Evolutionary conservation across 2,113 vertebrate genomes (phyloP).

Genomic region (Sebastes fasciatus): DNA sequence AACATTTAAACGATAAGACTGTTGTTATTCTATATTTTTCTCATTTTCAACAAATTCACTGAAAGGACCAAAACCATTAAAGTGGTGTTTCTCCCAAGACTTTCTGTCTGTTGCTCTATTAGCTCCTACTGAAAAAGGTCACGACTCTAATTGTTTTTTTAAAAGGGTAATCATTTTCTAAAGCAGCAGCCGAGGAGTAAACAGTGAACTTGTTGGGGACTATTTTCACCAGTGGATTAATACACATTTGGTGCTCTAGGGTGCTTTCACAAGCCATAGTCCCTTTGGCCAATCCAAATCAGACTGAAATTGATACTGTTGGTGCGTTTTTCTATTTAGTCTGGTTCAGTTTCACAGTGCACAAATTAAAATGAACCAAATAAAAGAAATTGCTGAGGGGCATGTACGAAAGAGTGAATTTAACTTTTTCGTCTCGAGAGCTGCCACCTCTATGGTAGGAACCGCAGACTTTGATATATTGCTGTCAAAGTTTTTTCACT

Average conservation of each 20-base stretch:
- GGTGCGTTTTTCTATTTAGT: too few species aligned
- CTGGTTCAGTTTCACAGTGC: too few species aligned
- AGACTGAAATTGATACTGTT: too few species aligned
- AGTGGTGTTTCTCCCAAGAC: not conserved
- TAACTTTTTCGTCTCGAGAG: too few species aligned
- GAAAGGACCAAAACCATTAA: not conserved
- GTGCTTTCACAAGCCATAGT: too few species aligned
- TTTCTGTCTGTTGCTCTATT: not conserved
- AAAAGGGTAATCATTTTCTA: not conserved
- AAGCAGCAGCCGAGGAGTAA: not conserved
- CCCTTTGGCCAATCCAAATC: too few species aligned
- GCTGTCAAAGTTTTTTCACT: too few species aligned
- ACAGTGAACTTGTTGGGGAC: not conserved
- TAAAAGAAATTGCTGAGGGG: too few species aligned
- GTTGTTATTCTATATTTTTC: not conserved
- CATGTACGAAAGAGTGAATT: too few species aligned
- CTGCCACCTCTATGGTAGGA: too few species aligned
- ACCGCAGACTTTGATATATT: too few species aligned
- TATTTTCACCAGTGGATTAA: not conserved
- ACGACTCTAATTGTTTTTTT: not conserved
- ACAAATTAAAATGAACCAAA: too few species aligned
- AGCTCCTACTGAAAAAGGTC: not conserved
- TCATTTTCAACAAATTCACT: not conserved
- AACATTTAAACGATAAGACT: not conserved
- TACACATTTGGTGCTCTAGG: not conserved